These are phyloP conservation scores for Gobio occitaniae DNA, from an alignment of 2,797 vertebrate species.

Conservation along the genomic window DNA sequence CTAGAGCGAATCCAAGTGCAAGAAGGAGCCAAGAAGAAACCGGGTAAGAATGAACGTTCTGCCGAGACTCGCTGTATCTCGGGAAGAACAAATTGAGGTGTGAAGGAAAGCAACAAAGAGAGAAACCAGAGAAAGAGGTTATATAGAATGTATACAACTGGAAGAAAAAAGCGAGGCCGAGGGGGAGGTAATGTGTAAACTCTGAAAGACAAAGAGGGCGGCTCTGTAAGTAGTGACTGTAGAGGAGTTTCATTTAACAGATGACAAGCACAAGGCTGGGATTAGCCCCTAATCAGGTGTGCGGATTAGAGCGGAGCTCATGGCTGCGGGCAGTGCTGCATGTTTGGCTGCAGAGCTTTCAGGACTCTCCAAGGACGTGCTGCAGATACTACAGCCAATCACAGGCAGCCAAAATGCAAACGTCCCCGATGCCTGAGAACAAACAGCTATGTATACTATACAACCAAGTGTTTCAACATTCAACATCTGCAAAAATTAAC, in stretches of 20 bases:
- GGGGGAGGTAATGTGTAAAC: background rate
- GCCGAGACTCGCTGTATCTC: conserved; percentile 47
- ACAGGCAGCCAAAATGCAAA: conserved; percentile 36
- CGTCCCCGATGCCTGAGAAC: conserved; percentile 11
- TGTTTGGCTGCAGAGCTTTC: conserved; percentile 53
- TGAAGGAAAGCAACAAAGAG: conserved; percentile 30
- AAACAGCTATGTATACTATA: conserved; percentile 34
- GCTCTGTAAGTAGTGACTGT: conserved; percentile 32
- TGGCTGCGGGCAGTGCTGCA: conserved; percentile 47
- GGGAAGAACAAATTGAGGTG: conserved; percentile 26
- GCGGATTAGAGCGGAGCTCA: conserved; percentile 65
- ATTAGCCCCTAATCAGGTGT: conserved; percentile 74
- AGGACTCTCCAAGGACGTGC: conserved; percentile 78
- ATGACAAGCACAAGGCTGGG: conserved; percentile 71
- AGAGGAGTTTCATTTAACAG: conserved; percentile 65
- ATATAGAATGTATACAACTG: conserved; percentile 9
- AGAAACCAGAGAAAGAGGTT: conserved; percentile 10
- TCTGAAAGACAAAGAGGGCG: conserved; percentile 10
- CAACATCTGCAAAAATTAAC: background rate
- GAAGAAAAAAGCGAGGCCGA: background rate
- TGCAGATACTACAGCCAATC: conserved; percentile 56
- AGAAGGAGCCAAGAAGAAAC: conserved; percentile 90
- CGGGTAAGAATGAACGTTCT: conserved; percentile 80
- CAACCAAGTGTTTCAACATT: conserved; percentile 13
- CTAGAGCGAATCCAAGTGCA: conserved; percentile 94